Base-by-base conservation (phyloP, 2,888 invertebrate genomes). In the Drosophila anomelani region DNA sequence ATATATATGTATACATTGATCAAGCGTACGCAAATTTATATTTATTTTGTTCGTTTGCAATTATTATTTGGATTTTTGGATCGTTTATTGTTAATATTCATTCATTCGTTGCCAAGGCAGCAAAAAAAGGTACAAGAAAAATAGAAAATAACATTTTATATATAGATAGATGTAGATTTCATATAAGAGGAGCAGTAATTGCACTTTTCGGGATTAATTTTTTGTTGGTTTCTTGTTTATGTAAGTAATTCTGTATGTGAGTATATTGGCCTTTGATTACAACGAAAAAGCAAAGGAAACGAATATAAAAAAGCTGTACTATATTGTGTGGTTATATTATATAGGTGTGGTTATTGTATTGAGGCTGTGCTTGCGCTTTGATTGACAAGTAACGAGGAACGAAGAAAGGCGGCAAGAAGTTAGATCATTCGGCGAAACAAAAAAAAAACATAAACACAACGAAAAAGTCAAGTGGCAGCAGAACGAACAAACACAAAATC, bases 81-180 rank as follows among this genome's bases (percentile, higher is more conserved):
- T 64, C 60, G 63, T 68, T 51, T 51, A 51, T 70, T 39, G 61
- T 76, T 71, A 67, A 70, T 67, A 51, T 75, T 88, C 74, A 80
- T 88, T 85, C 62, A 88, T 77, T 78, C 82, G 84, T 88, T 86
- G 87, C 77, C 82, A 88, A 88, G 87, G 85, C 83, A 90, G 90
- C 90, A 88, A 83, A 88, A 75, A 80, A 75, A 79, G 74, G 74
- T 82, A 89, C 80, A 81, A 81, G 85, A 87, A 88, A 75, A 88
- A 78, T 84, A 85, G 87, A 84, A 81, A 81, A 80, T 77, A 78
- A 86, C 70, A 58, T 75, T 84, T 87, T 78, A 78, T 78, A 78
- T 78, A 77, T 77, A 63, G 43, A 64, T 58, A 47, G 63, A 49
- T 60, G 51, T 55, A 9, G 34, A 39, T 44, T 74, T 67, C 47